Evolutionary conservation across 2,113 vertebrate species (phyloP).

Genomic region (Nycticryphes semicollaris): DNA sequence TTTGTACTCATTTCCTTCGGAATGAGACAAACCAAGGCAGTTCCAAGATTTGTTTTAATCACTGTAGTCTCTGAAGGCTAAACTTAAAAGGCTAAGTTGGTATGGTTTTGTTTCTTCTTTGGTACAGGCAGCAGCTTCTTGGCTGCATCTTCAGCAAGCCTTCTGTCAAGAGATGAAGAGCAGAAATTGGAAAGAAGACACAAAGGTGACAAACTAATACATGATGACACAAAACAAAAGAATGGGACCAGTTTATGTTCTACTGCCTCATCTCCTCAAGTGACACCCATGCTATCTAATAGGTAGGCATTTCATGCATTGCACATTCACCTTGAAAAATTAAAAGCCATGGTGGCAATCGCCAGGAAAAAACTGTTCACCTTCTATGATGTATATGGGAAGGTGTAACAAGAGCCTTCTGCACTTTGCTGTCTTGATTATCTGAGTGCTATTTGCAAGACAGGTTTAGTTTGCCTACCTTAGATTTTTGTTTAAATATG

Average conservation of each 20-base stretch:
- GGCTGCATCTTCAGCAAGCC: slow-evolving; percentile 68
- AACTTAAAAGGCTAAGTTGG: not conserved
- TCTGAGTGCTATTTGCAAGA: not conserved
- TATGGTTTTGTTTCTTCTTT: not conserved
- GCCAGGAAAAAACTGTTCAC: not conserved
- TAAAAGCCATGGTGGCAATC: not conserved
- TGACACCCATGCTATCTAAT: slow-evolving; percentile 61
- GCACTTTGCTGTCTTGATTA: not conserved
- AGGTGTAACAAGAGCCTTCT: not conserved
- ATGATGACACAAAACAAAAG: slow-evolving; percentile 37
- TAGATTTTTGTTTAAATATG: not conserved
- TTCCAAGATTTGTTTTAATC: not conserved
- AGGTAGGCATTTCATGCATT: slow-evolving; percentile 64
- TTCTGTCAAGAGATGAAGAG: slow-evolving; percentile 63
- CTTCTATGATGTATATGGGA: not conserved
- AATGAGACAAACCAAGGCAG: not conserved
- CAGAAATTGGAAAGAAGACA: slow-evolving; percentile 19
- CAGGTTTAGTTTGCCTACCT: not conserved
- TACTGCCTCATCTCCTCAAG: slow-evolving; percentile 25
- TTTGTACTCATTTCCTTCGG: not conserved
- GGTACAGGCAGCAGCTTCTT: slow-evolving; percentile 47
- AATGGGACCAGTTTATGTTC: slow-evolving; percentile 21
- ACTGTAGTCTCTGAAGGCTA: not conserved
- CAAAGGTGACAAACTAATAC: slow-evolving; percentile 53
- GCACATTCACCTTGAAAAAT: not conserved